Percentiles rank a stretch among this genome's conserved stretches.
phyloP scores from a whole-genome alignment of 2,797 vertebrate genomes.

The Zenarchopterus dispar region DNA sequence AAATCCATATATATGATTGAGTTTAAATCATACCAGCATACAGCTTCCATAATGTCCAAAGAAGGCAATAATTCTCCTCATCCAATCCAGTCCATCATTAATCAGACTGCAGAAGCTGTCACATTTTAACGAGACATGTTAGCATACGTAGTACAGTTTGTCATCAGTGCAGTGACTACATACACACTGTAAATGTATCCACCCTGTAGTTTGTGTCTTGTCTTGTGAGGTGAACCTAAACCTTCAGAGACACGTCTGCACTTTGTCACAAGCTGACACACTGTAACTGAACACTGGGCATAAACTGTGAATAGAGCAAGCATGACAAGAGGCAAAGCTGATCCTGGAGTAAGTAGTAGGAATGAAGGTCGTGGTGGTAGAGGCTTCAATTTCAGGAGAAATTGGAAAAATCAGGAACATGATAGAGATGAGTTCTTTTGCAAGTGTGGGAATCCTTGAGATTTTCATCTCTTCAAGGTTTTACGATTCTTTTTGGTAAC shows the following conservation, averaged over 20 bases:
- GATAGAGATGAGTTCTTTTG: slow-evolving; percentile 40
- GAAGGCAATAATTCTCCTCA: slow-evolving; percentile 32
- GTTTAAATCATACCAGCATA: slow-evolving; percentile 14
- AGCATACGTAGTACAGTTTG: slow-evolving; percentile 50
- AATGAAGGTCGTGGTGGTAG: not conserved
- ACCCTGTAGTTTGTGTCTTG: slow-evolving; percentile 42
- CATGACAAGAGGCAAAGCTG: slow-evolving; percentile 19
- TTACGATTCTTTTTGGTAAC: slow-evolving; percentile 43
- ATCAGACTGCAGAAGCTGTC: slow-evolving; percentile 62
- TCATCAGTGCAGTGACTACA: slow-evolving; percentile 45
- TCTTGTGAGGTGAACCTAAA: slow-evolving; percentile 51
- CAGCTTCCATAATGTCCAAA: slow-evolving; percentile 23
- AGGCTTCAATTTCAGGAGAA: slow-evolving; percentile 22
- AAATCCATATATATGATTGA: no score
- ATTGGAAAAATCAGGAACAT: slow-evolving; percentile 26
- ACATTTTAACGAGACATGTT: slow-evolving; percentile 64
- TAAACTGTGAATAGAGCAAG: slow-evolving; percentile 62
- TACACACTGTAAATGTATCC: slow-evolving; percentile 31
- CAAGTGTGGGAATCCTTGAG: slow-evolving; percentile 22
- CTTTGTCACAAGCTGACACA: slow-evolving; percentile 70
- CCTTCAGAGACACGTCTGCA: slow-evolving; percentile 69
- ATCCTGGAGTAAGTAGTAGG: not conserved
- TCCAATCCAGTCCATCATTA: slow-evolving; percentile 49
- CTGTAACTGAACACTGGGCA: slow-evolving; percentile 72
- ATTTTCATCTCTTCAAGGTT: slow-evolving; percentile 33